phyloP scores from a whole-genome alignment of 2,888 invertebrate genomes.

The Eristalis intricaria region DNA sequence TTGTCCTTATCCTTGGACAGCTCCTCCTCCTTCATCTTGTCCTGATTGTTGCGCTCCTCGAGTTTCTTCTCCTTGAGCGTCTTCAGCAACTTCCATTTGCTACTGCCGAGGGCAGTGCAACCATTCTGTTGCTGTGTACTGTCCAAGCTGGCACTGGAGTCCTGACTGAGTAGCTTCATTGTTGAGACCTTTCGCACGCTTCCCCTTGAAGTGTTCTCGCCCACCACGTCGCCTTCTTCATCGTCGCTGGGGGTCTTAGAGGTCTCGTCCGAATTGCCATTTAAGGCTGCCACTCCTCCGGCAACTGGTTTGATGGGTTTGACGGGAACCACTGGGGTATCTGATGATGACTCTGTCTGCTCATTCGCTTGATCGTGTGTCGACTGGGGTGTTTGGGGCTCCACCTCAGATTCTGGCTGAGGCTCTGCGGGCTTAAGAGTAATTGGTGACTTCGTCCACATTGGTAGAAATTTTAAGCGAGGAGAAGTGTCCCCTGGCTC shows the following conservation, averaged over 20 bases:
- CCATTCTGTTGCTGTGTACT: conserved; percentile 75
- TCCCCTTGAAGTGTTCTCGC: conserved; percentile 5
- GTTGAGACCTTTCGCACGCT: background rate
- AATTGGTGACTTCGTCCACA: conserved; percentile 7
- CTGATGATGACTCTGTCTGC: background rate
- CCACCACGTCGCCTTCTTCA: conserved; percentile 24
- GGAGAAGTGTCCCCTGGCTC: background rate
- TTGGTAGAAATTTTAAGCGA: conserved; percentile 24
- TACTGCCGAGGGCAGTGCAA: conserved; percentile 86
- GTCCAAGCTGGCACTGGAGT: conserved; percentile 81
- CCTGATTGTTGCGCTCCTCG: conserved; percentile 90
- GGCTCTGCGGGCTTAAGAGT: background rate
- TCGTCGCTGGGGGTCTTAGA: conserved; percentile 47
- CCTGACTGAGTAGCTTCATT: conserved; percentile 73
- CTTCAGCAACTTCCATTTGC: conserved; percentile 95
- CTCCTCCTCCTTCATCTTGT: conserved; percentile 86
- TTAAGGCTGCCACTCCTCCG: background rate
- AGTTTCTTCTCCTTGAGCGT: conserved; percentile 94
- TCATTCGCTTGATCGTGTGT: no score
- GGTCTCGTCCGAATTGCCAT: conserved; percentile 25
- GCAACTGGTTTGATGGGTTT: background rate
- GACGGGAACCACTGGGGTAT: background rate
- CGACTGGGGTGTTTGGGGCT: no score
- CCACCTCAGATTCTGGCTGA: background rate
- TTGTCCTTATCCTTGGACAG: conserved; percentile 86